Evolutionary conservation across 2,797 vertebrate genomes (phyloP).

Genomic region (Diplodus puntazzo): DNA sequence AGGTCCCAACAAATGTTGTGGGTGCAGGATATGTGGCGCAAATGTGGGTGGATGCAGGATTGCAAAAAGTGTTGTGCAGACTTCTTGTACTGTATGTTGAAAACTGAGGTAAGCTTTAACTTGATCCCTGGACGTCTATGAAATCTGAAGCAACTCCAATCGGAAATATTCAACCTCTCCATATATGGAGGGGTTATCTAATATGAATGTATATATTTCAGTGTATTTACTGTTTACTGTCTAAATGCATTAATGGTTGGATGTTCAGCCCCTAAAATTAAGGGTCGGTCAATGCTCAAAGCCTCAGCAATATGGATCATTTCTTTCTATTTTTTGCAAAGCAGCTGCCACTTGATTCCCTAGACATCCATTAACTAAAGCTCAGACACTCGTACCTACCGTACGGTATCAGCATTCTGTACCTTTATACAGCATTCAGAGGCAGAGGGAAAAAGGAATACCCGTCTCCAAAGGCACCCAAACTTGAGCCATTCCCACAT

Average conservation of each 20-base stretch:
- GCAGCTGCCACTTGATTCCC: not conserved
- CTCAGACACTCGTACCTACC: not conserved
- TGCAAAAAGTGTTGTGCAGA: not conserved
- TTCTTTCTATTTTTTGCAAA: too few species aligned
- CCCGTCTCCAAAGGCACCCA: not conserved
- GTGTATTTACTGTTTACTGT: too few species aligned
- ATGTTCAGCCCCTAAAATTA: too few species aligned
- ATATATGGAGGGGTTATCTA: not conserved
- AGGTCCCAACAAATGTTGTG: not conserved
- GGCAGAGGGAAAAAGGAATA: not conserved
- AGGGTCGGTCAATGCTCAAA: too few species aligned
- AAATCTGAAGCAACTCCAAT: not conserved
- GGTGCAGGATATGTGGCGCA: not conserved
- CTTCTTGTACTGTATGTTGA: not conserved
- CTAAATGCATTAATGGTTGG: too few species aligned
- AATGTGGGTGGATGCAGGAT: slow-evolving; percentile 7
- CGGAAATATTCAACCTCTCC: not conserved
- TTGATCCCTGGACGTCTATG: not conserved
- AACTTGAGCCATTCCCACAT: not conserved
- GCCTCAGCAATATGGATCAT: too few species aligned
- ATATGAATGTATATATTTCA: not conserved
- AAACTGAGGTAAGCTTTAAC: not conserved
- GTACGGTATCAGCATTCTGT: not conserved
- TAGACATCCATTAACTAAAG: not conserved
- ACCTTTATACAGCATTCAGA: too few species aligned